These are phyloP conservation scores for Lucilia sericata DNA, from an alignment of 1,140 invertebrate genomes.

Conservation along the genomic window DNA sequence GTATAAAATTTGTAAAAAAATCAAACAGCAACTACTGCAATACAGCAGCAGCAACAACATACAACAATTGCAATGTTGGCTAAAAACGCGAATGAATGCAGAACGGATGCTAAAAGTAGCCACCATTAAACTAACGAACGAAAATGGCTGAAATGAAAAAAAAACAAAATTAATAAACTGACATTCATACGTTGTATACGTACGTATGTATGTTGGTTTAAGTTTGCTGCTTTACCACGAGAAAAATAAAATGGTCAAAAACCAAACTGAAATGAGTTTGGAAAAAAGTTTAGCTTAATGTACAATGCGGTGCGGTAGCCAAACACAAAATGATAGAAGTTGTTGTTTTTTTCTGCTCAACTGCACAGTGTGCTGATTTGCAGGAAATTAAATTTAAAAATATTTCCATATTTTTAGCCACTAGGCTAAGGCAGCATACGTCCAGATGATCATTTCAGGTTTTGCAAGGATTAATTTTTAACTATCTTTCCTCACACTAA, in stretches of 20 bases:
- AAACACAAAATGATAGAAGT: not conserved
- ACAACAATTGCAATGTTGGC: slow-evolving; percentile 35
- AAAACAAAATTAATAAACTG: not conserved
- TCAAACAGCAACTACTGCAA: slow-evolving; percentile 44
- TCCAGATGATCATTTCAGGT: no score
- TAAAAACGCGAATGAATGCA: slow-evolving; percentile 33
- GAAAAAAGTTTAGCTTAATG: not conserved
- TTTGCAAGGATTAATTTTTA: no score
- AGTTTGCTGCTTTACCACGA: not conserved
- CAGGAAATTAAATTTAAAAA: no score
- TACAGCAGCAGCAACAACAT: slow-evolving; percentile 17
- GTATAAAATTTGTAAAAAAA: slow-evolving; percentile 47
- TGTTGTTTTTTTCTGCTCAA: not conserved
- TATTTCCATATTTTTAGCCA: no score
- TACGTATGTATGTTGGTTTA: not conserved
- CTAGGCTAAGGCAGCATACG: no score
- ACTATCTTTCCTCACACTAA: no score
- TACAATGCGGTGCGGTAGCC: not conserved
- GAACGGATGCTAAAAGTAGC: slow-evolving; percentile 50
- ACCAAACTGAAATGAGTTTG: not conserved
- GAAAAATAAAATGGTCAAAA: not conserved
- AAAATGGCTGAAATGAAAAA: not conserved
- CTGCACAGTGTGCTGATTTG: no score
- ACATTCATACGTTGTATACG: not conserved
- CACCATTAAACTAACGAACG: slow-evolving; percentile 45